A percentile compares a stretch with the other conserved stretches of the same genome.
These are phyloP conservation scores for Callimorpha dominula DNA, from an alignment of 2,888 invertebrate species.

Conservation along the genomic window DNA sequence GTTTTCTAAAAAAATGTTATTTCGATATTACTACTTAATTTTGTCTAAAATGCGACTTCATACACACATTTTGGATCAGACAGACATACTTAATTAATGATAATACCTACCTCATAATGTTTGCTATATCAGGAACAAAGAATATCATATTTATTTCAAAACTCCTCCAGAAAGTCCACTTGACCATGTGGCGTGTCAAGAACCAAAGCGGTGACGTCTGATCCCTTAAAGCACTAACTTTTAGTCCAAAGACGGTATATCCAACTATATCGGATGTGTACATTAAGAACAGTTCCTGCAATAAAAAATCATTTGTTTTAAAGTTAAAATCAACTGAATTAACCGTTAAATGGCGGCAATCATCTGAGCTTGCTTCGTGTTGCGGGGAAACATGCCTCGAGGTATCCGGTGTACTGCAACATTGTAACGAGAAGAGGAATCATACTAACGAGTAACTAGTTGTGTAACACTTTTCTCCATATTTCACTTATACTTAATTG, in stretches of 20 bases:
- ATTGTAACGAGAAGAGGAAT: too few species aligned
- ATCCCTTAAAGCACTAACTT: constrained; percentile 67
- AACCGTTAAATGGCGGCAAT: too few species aligned
- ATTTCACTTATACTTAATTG: too few species aligned
- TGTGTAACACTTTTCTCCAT: too few species aligned
- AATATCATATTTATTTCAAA: constrained; percentile 72
- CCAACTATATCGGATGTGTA: constrained; percentile 77
- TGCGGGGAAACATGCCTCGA: too few species aligned
- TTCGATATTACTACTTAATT: neutral
- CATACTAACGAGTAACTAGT: too few species aligned
- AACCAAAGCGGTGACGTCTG: constrained; percentile 71
- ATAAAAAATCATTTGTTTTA: neutral
- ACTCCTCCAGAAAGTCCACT: constrained; percentile 74
- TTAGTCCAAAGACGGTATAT: constrained; percentile 71
- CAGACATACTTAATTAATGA: neutral
- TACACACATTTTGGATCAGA: neutral
- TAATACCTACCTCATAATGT: constrained; percentile 56
- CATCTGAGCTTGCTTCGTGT: too few species aligned
- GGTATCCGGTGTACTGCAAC: too few species aligned
- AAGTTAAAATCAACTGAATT: too few species aligned
- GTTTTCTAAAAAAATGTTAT: neutral
- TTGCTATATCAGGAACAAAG: constrained; percentile 65
- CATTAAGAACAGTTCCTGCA: constrained; percentile 74
- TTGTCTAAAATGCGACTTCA: neutral
- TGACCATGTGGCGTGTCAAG: constrained; percentile 74